Evolutionary conservation across 2,888 invertebrate species (phyloP).

Genomic region (Orthosia gracilis): DNA sequence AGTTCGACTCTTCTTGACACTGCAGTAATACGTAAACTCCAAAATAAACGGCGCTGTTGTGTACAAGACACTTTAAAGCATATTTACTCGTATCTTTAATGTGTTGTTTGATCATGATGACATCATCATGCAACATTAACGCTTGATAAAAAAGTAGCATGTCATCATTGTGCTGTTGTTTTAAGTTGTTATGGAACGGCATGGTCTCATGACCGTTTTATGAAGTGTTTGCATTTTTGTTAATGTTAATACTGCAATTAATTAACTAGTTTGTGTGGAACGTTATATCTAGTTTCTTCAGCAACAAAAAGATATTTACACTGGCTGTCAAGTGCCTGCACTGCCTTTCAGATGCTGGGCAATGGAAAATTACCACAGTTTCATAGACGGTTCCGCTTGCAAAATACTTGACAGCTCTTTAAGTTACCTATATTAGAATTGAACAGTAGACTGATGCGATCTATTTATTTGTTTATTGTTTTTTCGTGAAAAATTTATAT

Average conservation of each 20-base stretch:
- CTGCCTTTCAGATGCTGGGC: neutral
- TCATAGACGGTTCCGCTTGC: neutral
- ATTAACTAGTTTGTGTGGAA: neutral
- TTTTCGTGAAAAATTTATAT: no score
- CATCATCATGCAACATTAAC: conserved; percentile 27
- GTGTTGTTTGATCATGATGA: conserved; percentile 41
- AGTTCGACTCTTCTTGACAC: neutral
- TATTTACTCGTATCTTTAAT: conserved; percentile 39
- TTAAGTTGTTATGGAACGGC: conserved; percentile 20
- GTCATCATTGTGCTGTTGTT: conserved; percentile 33
- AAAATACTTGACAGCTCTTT: neutral
- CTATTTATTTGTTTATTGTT: no score
- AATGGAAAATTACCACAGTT: neutral
- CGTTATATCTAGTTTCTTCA: neutral
- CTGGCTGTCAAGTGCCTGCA: no score
- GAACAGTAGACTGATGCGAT: no score
- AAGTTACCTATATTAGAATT: no score
- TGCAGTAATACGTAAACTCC: neutral
- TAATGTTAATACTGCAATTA: neutral
- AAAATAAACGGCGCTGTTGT: conserved; percentile 26
- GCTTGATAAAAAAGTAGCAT: conserved; percentile 39
- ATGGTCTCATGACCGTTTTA: conserved; percentile 11
- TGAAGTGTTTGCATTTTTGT: conserved; percentile 11
- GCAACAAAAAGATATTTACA: no score
- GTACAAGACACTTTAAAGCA: conserved; percentile 47